Evolutionary conservation across 2,113 vertebrate genomes (phyloP).

Genomic region (Syngnathus scovelli): DNA sequence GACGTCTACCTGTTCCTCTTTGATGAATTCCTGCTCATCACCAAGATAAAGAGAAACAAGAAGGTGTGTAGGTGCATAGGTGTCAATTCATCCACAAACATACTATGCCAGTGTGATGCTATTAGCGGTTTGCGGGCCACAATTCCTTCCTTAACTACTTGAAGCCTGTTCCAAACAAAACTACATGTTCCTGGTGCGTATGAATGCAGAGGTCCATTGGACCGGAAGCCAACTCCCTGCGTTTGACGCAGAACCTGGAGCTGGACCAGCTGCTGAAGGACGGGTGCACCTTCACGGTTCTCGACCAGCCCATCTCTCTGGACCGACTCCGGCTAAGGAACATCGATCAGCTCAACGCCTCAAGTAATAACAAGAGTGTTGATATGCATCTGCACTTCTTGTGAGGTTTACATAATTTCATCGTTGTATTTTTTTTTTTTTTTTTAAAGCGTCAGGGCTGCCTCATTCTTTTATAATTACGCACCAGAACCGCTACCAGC

Average conservation of each 20-base stretch:
- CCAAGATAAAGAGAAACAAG: slow-evolving; percentile 83
- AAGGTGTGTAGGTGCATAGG: slow-evolving; percentile 65
- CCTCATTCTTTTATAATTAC: slow-evolving; percentile 83
- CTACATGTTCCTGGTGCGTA: background rate
- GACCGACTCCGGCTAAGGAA: slow-evolving; percentile 82
- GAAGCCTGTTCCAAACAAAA: background rate
- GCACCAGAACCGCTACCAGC: slow-evolving; percentile 84
- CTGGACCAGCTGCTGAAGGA: slow-evolving; percentile 81
- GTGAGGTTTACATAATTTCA: background rate
- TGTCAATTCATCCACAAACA: too few relatives aligned
- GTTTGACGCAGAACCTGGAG: slow-evolving; percentile 73
- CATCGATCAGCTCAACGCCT: slow-evolving; percentile 74
- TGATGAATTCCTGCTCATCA: slow-evolving; percentile 86
- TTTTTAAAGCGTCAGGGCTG: slow-evolving; percentile 74
- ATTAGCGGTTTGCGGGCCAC: too few relatives aligned
- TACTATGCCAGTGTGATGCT: too few relatives aligned
- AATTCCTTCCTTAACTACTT: too few relatives aligned
- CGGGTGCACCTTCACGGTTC: slow-evolving; percentile 75
- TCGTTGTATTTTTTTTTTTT: slow-evolving; percentile 1
- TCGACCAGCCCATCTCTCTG: slow-evolving; percentile 85
- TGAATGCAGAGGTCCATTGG: slow-evolving; percentile 64
- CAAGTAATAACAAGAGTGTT: slow-evolving; percentile 46
- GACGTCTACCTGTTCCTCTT: slow-evolving; percentile 87
- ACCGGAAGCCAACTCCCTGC: slow-evolving; percentile 66
- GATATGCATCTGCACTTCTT: too few relatives aligned